A percentile compares a stretch with the other conserved stretches of the same genome.
These are phyloP conservation scores for Sternarchorhynchus goeldii DNA, from an alignment of 2,797 vertebrate species.

Conservation along the genomic window DNA sequence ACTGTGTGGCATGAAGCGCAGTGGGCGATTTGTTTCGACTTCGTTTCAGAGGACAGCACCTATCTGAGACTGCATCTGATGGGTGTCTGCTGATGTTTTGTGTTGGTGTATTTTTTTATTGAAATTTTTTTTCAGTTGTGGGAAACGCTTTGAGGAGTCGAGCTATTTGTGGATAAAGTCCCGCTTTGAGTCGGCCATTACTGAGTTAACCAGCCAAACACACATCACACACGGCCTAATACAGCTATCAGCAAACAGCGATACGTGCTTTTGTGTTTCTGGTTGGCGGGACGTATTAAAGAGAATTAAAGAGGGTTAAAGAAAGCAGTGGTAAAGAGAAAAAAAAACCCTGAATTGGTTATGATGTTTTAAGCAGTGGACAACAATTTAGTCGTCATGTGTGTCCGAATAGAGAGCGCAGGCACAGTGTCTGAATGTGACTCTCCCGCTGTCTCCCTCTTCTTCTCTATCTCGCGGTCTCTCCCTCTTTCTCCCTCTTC, in stretches of 20 bases:
- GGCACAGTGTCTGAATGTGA: background rate
- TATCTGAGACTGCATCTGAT: too few species aligned
- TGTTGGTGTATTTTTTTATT: too few species aligned
- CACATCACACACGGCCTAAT: conserved; percentile 10
- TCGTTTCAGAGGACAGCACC: too few species aligned
- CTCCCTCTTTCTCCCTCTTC: conserved; percentile 57
- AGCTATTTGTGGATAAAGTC: conserved; percentile 25
- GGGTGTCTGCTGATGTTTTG: background rate
- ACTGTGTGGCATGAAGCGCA: too few species aligned
- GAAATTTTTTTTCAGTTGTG: background rate
- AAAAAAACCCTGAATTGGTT: background rate
- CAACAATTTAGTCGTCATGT: conserved; percentile 23
- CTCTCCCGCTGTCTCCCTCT: conserved; percentile 21
- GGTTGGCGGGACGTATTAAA: conserved; percentile 20
- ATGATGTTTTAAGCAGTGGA: background rate
- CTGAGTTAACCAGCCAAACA: conserved; percentile 18
- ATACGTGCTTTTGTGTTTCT: background rate
- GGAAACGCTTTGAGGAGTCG: conserved; percentile 4
- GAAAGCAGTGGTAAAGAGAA: background rate
- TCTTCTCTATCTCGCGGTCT: conserved; percentile 51
- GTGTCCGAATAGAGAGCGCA: conserved; percentile 13
- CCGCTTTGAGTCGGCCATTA: conserved; percentile 14
- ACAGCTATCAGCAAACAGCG: background rate
- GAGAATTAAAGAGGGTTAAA: background rate
- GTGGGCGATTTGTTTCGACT: too few species aligned